Conservation (phyloP, 1,140 invertebrate genomes). For the Bilobella aurantiaca region DNA sequence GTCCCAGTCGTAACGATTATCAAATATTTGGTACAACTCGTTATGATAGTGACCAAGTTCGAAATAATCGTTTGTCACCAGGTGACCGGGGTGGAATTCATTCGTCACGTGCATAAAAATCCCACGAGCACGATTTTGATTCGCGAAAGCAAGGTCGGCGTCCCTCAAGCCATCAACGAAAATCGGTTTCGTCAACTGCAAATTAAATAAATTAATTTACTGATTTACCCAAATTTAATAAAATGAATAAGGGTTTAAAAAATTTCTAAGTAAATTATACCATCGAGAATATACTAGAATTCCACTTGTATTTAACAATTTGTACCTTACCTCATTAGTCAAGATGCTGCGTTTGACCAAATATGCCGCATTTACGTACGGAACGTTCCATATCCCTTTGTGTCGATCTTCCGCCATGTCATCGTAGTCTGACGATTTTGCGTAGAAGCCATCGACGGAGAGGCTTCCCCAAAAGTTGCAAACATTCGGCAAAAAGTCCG, state of each 20-base stretch:
- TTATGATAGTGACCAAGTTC: slow-evolving; percentile 61
- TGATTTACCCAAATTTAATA: too few relatives aligned
- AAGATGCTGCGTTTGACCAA: slow-evolving; percentile 65
- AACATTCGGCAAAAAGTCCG: background rate
- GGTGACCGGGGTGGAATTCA: slow-evolving; percentile 70
- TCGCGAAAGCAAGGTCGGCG: slow-evolving; percentile 82
- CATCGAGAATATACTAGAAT: too few relatives aligned
- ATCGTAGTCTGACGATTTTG: slow-evolving; percentile 1
- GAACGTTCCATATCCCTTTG: slow-evolving; percentile 95
- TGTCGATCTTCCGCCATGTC: slow-evolving; percentile 36
- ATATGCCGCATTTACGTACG: slow-evolving; percentile 74
- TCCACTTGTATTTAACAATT: too few relatives aligned
- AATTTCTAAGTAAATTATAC: too few relatives aligned
- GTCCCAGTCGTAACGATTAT: slow-evolving; percentile 87
- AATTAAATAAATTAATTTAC: too few relatives aligned
- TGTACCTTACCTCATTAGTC: slow-evolving; percentile 42
- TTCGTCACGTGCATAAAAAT: slow-evolving; percentile 89
- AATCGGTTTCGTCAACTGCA: slow-evolving; percentile 35
- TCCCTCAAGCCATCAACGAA: slow-evolving; percentile 48
- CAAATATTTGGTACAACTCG: slow-evolving; percentile 83
- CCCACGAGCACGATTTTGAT: slow-evolving; percentile 48
- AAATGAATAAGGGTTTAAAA: too few relatives aligned
- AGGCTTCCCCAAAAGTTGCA: slow-evolving; percentile 12
- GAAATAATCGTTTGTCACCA: slow-evolving; percentile 72
- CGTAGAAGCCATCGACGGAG: background rate